These are phyloP conservation scores for Caenorhabditis japonica DNA, from an alignment of 2,888 invertebrate genomes.

Conservation along the genomic window DNA sequence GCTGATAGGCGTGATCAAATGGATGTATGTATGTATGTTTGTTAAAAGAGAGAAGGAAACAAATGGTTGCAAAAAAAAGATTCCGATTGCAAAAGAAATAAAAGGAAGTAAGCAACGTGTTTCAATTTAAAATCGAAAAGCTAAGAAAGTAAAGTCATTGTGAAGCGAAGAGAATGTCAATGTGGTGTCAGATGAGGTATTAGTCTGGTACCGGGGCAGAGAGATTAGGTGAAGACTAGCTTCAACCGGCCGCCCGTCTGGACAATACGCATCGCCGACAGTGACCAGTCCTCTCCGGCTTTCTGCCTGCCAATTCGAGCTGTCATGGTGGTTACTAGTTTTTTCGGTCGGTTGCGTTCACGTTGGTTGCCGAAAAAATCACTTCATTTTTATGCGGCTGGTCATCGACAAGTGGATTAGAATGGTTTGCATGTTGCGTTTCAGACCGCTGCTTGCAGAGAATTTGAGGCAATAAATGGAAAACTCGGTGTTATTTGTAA, in stretches of 20 bases:
- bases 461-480: too few relatives aligned
- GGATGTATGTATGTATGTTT: background rate
- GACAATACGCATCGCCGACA: slow-evolving; percentile 25
- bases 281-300: slow-evolving; percentile 32
- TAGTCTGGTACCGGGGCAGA: slow-evolving; percentile 23
- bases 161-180: slow-evolving; percentile 25
- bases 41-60: too few relatives aligned
- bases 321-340: slow-evolving; percentile 43
- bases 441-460: too few relatives aligned
- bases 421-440: background rate
- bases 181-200: slow-evolving; percentile 51
- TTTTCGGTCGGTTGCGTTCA: slow-evolving; percentile 32
- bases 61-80: too few relatives aligned
- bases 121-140: slow-evolving; percentile 1
- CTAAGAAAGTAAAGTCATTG: background rate
- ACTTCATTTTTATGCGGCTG: slow-evolving; percentile 5
- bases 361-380: slow-evolving; percentile 31
- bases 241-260: slow-evolving; percentile 42
- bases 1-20: slow-evolving; percentile 27
- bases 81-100: too few relatives aligned
- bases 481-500: too few relatives aligned
- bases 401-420: slow-evolving; percentile 36
- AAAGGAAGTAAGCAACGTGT: background rate
- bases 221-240: slow-evolving; percentile 43
- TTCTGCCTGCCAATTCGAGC: slow-evolving; percentile 29